Base-by-base conservation (phyloP, 92 coral and sea anemone species). In the Porites evermanni region DNA sequence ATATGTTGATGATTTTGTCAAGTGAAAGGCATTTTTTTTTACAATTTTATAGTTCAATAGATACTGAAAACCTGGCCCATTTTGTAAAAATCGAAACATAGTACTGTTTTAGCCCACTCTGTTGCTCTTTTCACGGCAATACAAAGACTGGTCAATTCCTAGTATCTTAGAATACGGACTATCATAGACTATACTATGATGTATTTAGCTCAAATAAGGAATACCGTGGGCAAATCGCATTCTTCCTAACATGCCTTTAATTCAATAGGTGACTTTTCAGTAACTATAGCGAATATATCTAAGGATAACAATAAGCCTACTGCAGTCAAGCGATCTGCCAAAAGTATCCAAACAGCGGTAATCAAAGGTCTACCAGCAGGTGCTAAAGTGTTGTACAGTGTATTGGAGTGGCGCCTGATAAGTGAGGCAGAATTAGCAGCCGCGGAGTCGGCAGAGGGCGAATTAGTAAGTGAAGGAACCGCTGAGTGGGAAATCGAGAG, bases 401-500 rank as follows among this genome's bases (percentile, higher is more conserved):
- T 16, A 8, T 76, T 76, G 12, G 80, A 74, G 56, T 74, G 79
- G 79, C 61, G 79, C 24, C n/a, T 53, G 19, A n/a, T 74, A 17
- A 74, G 79, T 9, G 79, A 74, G 23, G 7, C 14, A 32, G 65
- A 74, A 24, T 32, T 74, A 1, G 79, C 38, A 3, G 65, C 79
- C 24, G 52, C 65, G 6, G 79, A 74, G 79, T 53, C 79, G 24
- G 32, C 79, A 12, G 17, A 6, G 12, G 80, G 80, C 13, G 29
- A n/a, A 5, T 24, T 76, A 14, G 67, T 56, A 16, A 76, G 80
- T 26, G 21, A 76, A 76, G 80, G 80, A 0, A 76, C 80, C 14
- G 18, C 64, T 26, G 80, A 76, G 51, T 64, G 83, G 83, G 44
- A 47, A 11, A 79, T 79, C 4, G 65, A 79, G 4, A 79, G 59